Conservation (phyloP, 1,140 invertebrate genomes). For the Lepidotrigona ventralis region DNA sequence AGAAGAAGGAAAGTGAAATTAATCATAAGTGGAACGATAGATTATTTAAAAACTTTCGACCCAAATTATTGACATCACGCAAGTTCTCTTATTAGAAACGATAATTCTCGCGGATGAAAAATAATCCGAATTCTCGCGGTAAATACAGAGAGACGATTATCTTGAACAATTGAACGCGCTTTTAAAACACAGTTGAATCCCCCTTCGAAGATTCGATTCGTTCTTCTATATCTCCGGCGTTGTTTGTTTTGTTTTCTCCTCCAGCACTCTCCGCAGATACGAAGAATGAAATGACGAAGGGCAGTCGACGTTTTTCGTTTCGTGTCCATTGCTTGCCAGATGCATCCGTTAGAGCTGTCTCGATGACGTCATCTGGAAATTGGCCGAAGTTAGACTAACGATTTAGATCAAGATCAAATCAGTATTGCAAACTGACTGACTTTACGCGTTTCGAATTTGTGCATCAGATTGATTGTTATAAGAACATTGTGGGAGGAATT, state of each 20-base stretch:
- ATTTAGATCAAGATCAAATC: not conserved
- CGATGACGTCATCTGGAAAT: not conserved
- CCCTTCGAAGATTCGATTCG: not conserved
- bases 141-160: not conserved
- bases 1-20: not conserved
- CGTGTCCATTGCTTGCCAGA: not conserved
- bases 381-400: not conserved
- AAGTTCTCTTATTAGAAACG: too few species aligned
- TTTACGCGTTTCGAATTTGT: not conserved
- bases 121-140: not conserved
- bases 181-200: not conserved
- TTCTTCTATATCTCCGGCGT: not conserved
- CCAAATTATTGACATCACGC: too few species aligned
- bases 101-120: not conserved
- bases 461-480: not conserved
- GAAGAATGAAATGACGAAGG: not conserved
- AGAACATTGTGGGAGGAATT: not conserved
- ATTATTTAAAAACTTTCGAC: not conserved
- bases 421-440: not conserved
- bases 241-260: not conserved
- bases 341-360: not conserved
- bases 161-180: not conserved
- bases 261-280: conserved; percentile 15
- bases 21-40: not conserved
- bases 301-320: not conserved